These are phyloP conservation scores for Seira ritae DNA, from an alignment of 2,888 invertebrate species.

Conservation along the genomic window DNA sequence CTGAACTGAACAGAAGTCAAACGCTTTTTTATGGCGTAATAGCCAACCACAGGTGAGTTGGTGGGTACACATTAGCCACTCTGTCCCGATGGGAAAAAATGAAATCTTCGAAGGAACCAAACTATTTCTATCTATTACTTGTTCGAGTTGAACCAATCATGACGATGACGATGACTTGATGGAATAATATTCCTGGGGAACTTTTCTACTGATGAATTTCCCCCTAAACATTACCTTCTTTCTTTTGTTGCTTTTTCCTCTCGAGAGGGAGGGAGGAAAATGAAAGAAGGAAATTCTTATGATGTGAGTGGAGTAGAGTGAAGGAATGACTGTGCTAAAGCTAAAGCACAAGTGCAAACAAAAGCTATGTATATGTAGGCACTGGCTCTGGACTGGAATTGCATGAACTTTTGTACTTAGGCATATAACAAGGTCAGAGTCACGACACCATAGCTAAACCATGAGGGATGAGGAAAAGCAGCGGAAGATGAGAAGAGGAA, in stretches of 20 bases:
- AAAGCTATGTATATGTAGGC: background rate
- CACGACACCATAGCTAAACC: background rate
- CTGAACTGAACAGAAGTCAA: too few relatives aligned
- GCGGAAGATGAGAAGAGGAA: slow-evolving; percentile 11
- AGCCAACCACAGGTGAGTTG: background rate
- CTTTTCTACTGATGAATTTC: too few relatives aligned
- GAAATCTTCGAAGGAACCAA: background rate
- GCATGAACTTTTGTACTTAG: slow-evolving; percentile 2
- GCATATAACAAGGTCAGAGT: slow-evolving; percentile 3
- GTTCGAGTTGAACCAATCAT: slow-evolving; percentile 1
- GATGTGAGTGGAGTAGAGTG: background rate
- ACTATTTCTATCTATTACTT: background rate
- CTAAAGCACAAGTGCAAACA: slow-evolving; percentile 26
- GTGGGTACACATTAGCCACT: too few relatives aligned
- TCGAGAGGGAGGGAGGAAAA: background rate
- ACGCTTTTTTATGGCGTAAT: too few relatives aligned
- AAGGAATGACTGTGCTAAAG: background rate
- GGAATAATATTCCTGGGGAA: too few relatives aligned
- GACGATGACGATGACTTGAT: background rate
- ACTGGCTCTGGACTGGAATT: too few relatives aligned
- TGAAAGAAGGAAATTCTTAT: background rate
- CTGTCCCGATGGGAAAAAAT: background rate
- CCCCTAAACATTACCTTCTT: too few relatives aligned
- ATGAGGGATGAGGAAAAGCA: background rate
- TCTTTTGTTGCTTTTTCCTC: background rate